Percentiles rank a stretch among this genome's conserved stretches.
phyloP scores from a whole-genome alignment of 2,113 vertebrate genomes.

The Chelonoidis abingdonii region DNA sequence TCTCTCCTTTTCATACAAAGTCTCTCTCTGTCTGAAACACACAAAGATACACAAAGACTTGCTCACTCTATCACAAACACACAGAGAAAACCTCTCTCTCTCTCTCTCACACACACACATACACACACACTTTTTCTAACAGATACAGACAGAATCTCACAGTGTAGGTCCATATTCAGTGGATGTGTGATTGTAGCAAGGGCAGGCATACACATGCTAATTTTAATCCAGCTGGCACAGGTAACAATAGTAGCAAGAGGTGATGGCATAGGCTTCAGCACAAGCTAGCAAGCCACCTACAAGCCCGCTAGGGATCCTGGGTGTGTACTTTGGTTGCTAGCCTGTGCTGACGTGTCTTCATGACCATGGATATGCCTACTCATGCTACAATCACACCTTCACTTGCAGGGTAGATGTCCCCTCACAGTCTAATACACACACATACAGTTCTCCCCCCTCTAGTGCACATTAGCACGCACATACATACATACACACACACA shows the following conservation, averaged over 20 bases:
- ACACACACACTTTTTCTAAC: not conserved
- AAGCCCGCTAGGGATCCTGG: not conserved
- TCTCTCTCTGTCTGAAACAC: not conserved
- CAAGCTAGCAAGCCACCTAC: not conserved
- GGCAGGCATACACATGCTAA: not conserved
- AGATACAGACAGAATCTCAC: not conserved
- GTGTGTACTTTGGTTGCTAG: not conserved
- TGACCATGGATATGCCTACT: not conserved
- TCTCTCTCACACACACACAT: no score
- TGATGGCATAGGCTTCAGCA: not conserved
- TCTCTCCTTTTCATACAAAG: not conserved
- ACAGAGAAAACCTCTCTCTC: not conserved
- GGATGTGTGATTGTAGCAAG: not conserved
- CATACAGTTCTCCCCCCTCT: not conserved
- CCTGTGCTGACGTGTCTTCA: not conserved
- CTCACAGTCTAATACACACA: not conserved
- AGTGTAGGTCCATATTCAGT: not conserved
- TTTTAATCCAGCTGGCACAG: not conserved
- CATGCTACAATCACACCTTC: not conserved
- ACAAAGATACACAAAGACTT: not conserved
- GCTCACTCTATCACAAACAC: not conserved
- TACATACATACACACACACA: no score
- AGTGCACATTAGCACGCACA: not conserved
- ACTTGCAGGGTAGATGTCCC: not conserved
- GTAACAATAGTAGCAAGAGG: not conserved